These are phyloP conservation scores for Notothenia rossii DNA, from an alignment of 2,113 vertebrate species.

Conservation along the genomic window DNA sequence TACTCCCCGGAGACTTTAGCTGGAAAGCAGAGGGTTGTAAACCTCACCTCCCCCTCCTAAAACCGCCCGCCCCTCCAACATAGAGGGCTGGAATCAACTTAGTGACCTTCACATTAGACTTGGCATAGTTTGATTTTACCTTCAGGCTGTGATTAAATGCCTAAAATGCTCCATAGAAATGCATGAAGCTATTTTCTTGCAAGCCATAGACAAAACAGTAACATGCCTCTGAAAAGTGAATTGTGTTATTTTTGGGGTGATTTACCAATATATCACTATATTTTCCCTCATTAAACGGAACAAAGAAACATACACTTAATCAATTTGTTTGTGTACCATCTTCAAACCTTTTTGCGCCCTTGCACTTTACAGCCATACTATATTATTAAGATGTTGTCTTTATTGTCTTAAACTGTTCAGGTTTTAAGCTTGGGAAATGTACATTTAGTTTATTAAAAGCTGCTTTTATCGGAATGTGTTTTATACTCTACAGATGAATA, in stretches of 20 bases:
- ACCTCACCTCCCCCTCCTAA: slow-evolving; percentile 57
- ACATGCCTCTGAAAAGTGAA: neutral
- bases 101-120: slow-evolving; percentile 61
- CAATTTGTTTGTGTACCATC: neutral
- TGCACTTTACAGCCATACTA: neutral
- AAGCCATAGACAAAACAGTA: neutral
- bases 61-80: slow-evolving; percentile 64
- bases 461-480: neutral
- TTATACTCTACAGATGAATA: neutral
- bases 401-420: neutral
- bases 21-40: slow-evolving; percentile 57
- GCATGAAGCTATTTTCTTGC: neutral
- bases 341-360: neutral
- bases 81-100: slow-evolving; percentile 60
- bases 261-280: neutral
- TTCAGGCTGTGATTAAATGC: slow-evolving; percentile 1
- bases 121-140: neutral
- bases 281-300: neutral
- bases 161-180: slow-evolving; percentile 1
- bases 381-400: neutral
- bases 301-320: neutral
- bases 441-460: neutral
- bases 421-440: neutral
- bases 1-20: slow-evolving; percentile 61
- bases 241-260: neutral